phyloP scores from a whole-genome alignment of 2,888 invertebrate genomes.

The Andrena praecox region DNA sequence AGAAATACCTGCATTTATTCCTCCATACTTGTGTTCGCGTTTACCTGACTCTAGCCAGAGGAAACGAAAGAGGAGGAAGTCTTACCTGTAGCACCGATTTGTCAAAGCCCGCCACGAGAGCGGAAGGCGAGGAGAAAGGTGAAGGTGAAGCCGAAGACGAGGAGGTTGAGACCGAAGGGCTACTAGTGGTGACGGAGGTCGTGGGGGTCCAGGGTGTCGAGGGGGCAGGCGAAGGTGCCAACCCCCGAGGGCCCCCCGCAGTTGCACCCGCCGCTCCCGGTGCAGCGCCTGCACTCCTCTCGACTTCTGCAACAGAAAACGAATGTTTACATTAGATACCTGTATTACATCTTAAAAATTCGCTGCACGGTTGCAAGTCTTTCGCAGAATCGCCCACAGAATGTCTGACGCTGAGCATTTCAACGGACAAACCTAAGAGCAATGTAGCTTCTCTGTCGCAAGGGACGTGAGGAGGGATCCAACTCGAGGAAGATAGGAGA shows the following conservation, averaged over 20 bases:
- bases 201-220: conserved; percentile 81
- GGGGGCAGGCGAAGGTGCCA: conserved; percentile 79
- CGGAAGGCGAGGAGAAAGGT: conserved; percentile 83
- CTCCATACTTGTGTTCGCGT: neutral
- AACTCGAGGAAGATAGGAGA: neutral
- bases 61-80: conserved; percentile 7
- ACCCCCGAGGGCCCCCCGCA: conserved; percentile 78
- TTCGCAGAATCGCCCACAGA: too few species aligned
- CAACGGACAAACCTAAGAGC: too few species aligned
- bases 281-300: conserved; percentile 77
- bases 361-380: too few species aligned
- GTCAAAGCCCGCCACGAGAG: conserved; percentile 90
- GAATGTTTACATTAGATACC: conserved; percentile 34
- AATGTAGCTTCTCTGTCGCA: too few species aligned
- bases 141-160: conserved; percentile 72
- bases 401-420: too few species aligned
- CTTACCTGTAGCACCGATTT: conserved; percentile 90
- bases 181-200: conserved; percentile 81
- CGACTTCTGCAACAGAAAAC: conserved; percentile 78
- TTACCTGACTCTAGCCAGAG: neutral
- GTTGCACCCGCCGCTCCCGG: conserved; percentile 77
- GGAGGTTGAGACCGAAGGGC: conserved; percentile 80
- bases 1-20: too few species aligned
- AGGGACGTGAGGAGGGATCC: neutral
- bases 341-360: neutral